Evolutionary conservation across 2,113 vertebrate species (phyloP).

Genomic region (Todiramphus saurophagus): DNA sequence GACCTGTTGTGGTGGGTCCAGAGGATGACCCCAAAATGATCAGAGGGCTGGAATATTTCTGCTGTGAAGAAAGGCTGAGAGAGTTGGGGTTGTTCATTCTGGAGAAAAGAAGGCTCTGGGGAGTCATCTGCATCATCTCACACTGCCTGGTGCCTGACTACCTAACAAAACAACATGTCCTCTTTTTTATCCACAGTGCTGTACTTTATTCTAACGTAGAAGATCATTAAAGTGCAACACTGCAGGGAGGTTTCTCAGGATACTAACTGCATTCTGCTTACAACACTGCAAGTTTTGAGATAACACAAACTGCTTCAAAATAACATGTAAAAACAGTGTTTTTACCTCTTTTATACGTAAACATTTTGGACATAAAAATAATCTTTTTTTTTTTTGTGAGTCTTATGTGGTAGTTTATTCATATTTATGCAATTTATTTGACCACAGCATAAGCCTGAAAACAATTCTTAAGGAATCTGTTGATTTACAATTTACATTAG

Average conservation of each 20-base stretch:
- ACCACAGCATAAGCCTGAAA: not conserved
- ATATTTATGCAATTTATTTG: not conserved
- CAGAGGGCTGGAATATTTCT: no score
- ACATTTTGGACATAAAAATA: not conserved
- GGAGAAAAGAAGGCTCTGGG: no score
- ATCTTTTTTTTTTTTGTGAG: not conserved
- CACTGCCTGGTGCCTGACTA: fast-evolving
- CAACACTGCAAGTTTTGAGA: not conserved
- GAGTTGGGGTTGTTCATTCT: no score
- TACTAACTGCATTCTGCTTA: not conserved
- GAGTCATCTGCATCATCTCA: not conserved
- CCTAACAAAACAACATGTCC: not conserved
- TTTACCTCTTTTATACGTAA: not conserved
- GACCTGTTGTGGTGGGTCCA: not conserved
- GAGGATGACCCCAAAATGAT: not conserved
- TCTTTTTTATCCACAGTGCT: not conserved
- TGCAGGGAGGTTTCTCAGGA: not conserved
- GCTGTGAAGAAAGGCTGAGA: no score
- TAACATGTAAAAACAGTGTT: not conserved
- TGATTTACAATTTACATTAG: not conserved
- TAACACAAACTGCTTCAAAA: not conserved
- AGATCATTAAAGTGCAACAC: not conserved
- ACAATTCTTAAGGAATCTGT: not conserved
- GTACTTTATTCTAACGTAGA: not conserved
- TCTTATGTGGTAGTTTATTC: not conserved